phyloP scores from a whole-genome alignment of 2,113 vertebrate genomes.

The Rhea pennata region DNA sequence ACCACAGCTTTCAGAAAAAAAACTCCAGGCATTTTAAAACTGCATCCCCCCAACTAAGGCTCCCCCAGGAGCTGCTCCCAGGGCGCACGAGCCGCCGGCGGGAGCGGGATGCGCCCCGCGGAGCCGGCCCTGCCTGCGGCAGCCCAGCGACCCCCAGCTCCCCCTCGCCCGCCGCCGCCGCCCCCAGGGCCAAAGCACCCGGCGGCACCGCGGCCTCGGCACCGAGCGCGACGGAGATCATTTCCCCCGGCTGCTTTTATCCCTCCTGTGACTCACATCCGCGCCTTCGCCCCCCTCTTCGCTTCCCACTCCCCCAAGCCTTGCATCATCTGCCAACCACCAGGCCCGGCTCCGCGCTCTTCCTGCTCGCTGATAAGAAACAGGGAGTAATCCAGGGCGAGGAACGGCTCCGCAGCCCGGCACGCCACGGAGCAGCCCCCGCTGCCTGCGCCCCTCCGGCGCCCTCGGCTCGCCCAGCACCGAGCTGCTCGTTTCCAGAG shows the following conservation, averaged over 20 bases:
- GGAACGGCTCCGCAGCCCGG: not conserved
- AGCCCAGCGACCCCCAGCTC: too few species aligned
- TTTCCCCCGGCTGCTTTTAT: accelerated
- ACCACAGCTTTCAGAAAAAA: accelerated
- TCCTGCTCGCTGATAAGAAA: not conserved
- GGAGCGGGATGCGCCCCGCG: not conserved
- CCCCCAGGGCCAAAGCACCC: too few species aligned
- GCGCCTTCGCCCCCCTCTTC: not conserved
- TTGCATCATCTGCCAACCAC: accelerated
- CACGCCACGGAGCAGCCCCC: not conserved
- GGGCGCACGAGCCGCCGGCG: too few species aligned
- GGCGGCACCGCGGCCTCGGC: too few species aligned
- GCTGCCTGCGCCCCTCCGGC: too few species aligned
- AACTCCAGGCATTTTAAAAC: not conserved
- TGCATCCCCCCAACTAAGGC: not conserved
- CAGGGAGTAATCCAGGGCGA: not conserved
- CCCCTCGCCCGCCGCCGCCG: too few species aligned
- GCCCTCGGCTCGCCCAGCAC: too few species aligned
- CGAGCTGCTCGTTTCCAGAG: not conserved
- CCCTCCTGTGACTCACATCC: not conserved
- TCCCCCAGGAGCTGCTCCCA: too few species aligned
- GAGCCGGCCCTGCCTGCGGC: too few species aligned
- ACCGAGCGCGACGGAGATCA: too few species aligned
- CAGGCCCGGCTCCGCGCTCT: accelerated
- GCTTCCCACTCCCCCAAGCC: not conserved